phyloP scores from a whole-genome alignment of 2,797 vertebrate genomes.

The Morelia viridis region DNA sequence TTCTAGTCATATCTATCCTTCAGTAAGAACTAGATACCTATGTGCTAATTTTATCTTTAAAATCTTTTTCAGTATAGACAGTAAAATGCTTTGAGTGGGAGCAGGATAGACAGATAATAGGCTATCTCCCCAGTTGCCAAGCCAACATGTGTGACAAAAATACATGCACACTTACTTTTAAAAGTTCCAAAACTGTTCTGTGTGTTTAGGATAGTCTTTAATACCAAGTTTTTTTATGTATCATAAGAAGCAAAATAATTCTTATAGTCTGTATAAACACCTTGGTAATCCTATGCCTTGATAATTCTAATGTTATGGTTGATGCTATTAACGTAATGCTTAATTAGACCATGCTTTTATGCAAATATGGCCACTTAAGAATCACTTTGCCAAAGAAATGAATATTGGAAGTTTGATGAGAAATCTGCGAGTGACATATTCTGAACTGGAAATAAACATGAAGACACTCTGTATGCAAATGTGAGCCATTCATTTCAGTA shows the following conservation, averaged over 20 bases:
- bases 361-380: conserved; percentile 68
- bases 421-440: conserved; percentile 67
- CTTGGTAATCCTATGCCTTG: conserved; percentile 25
- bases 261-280: conserved; percentile 45
- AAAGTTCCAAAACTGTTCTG: conserved; percentile 31
- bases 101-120: conserved; percentile 29
- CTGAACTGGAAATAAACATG: conserved; percentile 66
- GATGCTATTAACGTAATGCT: conserved; percentile 62
- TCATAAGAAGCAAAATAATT: neutral
- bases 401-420: conserved; percentile 70
- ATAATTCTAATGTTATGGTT: conserved; percentile 56
- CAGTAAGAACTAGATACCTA: conserved; percentile 13
- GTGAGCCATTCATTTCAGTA: conserved; percentile 73
- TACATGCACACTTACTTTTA: conserved; percentile 13
- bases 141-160: conserved; percentile 17
- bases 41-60: conserved; percentile 29
- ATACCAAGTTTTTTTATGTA: neutral
- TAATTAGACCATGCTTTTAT: conserved; percentile 68
- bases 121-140: conserved; percentile 22
- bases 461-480: conserved; percentile 73
- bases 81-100: conserved; percentile 27
- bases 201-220: conserved; percentile 3
- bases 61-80: conserved; percentile 13
- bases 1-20: conserved; percentile 9
- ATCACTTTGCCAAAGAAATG: conserved; percentile 64